Evolutionary conservation across 2,888 invertebrate species (phyloP).

Genomic region (Dusona sp.): DNA sequence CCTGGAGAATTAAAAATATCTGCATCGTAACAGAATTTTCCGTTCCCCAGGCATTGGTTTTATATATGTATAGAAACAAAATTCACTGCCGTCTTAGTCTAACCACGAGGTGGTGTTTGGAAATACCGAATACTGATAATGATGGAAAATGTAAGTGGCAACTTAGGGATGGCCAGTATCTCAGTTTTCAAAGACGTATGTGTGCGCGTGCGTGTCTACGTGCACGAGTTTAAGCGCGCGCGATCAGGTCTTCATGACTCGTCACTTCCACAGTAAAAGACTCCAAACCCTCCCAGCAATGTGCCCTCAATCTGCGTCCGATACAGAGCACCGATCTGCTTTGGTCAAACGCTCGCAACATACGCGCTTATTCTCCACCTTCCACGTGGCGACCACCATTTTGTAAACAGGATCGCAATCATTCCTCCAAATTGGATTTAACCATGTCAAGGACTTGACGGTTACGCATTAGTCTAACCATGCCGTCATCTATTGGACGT

Average conservation of each 20-base stretch:
- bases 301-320: not conserved
- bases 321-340: conserved; percentile 39
- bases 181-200: not conserved
- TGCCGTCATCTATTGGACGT: conserved; percentile 65
- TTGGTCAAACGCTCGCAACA: conserved; percentile 39
- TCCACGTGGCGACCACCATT: conserved; percentile 58
- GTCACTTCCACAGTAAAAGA: not conserved
- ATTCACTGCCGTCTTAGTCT: not conserved
- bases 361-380: conserved; percentile 60
- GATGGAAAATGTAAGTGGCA: not conserved
- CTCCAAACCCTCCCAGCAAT: not conserved
- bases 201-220: not conserved
- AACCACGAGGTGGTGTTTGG: not conserved
- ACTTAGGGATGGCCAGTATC: not conserved
- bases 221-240: not conserved
- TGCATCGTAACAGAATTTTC: too few relatives aligned
- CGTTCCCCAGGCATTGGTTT: too few relatives aligned
- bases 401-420: conserved; percentile 52
- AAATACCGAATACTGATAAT: too few relatives aligned
- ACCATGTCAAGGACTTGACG: conserved; percentile 41
- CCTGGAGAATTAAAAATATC: too few relatives aligned
- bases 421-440: conserved; percentile 50
- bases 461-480: conserved; percentile 46
- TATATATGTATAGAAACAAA: too few relatives aligned
- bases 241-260: not conserved